Evolutionary conservation across 2,888 invertebrate genomes (phyloP).

Genomic region (Synanthedon tipuliformis): DNA sequence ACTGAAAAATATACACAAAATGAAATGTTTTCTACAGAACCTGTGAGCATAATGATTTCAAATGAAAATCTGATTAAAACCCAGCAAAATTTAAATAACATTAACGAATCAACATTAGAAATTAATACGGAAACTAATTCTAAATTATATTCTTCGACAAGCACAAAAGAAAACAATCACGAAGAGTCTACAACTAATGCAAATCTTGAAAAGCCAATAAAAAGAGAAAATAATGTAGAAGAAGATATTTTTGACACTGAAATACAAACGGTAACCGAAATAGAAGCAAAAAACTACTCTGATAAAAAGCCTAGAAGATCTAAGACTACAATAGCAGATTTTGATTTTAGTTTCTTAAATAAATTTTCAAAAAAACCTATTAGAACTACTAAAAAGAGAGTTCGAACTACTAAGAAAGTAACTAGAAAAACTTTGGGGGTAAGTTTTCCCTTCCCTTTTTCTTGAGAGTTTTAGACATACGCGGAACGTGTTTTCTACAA

Average conservation of each 20-base stretch:
- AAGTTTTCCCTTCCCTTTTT: conserved; percentile 15
- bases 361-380: neutral
- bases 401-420: conserved; percentile 4
- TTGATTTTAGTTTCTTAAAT: neutral
- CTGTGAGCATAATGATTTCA: too few species aligned
- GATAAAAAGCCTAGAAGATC: neutral
- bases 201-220: too few species aligned
- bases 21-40: too few species aligned
- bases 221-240: neutral
- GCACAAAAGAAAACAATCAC: too few species aligned
- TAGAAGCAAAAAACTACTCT: neutral
- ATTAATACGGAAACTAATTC: too few species aligned
- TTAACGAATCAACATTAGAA: too few species aligned
- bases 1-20: too few species aligned
- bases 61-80: too few species aligned
- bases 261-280: conserved; percentile 1
- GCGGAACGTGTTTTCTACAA: too few species aligned
- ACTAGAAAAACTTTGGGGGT: conserved; percentile 24
- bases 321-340: neutral
- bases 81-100: too few species aligned
- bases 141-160: too few species aligned
- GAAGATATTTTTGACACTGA: conserved; percentile 1
- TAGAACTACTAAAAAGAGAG: neutral
- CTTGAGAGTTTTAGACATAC: neutral
- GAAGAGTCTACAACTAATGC: too few species aligned